Base-by-base conservation (phyloP, 2,888 invertebrate genomes). In the Monoplex corrugatus region DNA sequence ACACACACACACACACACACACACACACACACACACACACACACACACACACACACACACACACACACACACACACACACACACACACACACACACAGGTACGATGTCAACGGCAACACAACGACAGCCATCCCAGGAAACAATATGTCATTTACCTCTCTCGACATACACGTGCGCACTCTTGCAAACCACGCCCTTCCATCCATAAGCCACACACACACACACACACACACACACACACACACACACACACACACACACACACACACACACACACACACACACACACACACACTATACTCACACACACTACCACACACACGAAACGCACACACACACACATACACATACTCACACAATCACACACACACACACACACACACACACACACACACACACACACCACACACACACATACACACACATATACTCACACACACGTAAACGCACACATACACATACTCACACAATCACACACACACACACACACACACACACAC, bases 371-470 rank as follows among this genome's bases (percentile, higher is more conserved):
- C 63, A 13, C 63, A 63, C 63, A 13, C 63, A 63, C 63, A 63
- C 63, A 63, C 63, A 63, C 63, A 13, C 63, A 63, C 63, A 13
- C 63, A 63, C 63, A 63, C 63, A 13, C 23, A 63, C 8, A 3
- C 63, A 63, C 8, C 8, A 63, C 63, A 63, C 63, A 63, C 63
- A 63, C 63, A 63, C 63, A 63, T 3, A 63, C 13, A 57, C 63
- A 57, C 45, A 86, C 19, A 86, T 38, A 86, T 38, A 86, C 38
- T 57, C 63, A 86, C 63, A 86, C 63, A 86, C 63, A 57, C 63
- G 35, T 23, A 57, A 5, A 57, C 63, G 35, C 63, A 57, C 63
- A 86, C 86, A 57, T 38, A 63, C 63, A 23, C 63, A 63, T 23
- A 63, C 63, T 28, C 63, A 63, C 8, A 63, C 63, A 63, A 19